These are phyloP conservation scores for Nomada fucata DNA, from an alignment of 2,888 invertebrate genomes.

Conservation along the genomic window DNA sequence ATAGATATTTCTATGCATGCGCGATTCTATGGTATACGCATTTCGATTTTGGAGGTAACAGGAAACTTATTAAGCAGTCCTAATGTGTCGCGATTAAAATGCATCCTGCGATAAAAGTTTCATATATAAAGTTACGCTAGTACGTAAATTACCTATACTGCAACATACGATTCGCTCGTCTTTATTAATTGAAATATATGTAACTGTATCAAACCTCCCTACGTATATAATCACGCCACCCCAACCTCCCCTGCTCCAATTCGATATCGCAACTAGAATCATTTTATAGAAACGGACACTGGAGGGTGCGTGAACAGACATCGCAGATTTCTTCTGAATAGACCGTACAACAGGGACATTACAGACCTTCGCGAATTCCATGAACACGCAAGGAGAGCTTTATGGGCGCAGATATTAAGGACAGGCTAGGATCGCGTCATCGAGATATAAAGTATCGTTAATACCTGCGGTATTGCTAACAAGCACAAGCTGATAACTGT, in stretches of 20 bases:
- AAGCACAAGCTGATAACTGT: slow-evolving; percentile 38
- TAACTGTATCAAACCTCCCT: too few species aligned
- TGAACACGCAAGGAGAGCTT: not conserved
- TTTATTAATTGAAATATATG: too few species aligned
- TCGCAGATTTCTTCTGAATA: not conserved
- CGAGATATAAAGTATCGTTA: slow-evolving; percentile 41
- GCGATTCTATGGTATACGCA: too few species aligned
- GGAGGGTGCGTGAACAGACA: not conserved
- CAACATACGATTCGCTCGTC: too few species aligned
- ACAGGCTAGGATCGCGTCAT: slow-evolving; percentile 22
- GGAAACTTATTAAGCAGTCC: too few species aligned
- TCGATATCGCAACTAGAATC: not conserved
- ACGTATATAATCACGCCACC: too few species aligned
- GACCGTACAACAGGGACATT: slow-evolving; percentile 1
- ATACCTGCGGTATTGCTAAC: slow-evolving; percentile 33
- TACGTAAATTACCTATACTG: not conserved
- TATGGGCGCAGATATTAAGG: slow-evolving; percentile 28
- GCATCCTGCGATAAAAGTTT: too few species aligned
- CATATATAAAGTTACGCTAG: too few species aligned
- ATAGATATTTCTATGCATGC: too few species aligned
- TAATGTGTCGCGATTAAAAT: too few species aligned
- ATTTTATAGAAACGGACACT: not conserved
- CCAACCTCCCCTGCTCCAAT: not conserved
- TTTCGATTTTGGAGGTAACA: too few species aligned
- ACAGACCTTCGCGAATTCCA: slow-evolving; percentile 15